Conservation (phyloP, 53 echinoderm and acorn worm species). For the Luidia sarsii region DNA sequence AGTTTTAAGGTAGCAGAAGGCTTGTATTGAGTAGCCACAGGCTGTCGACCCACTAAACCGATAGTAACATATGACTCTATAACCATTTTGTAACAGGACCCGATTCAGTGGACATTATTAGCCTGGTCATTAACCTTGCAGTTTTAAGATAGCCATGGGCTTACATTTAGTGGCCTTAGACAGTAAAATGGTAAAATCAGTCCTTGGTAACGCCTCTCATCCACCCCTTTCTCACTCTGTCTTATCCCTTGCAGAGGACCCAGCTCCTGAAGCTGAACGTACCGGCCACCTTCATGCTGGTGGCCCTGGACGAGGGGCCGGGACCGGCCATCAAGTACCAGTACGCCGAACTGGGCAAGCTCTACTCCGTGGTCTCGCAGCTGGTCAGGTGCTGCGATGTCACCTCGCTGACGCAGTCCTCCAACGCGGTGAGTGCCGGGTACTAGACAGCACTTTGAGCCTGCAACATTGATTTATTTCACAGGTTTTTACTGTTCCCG, state of each 20-base stretch:
- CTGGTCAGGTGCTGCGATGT: conserved; percentile 96
- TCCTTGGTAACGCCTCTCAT: background rate
- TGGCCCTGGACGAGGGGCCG: conserved; percentile 94
- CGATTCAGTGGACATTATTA: no score
- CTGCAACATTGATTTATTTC: no score
- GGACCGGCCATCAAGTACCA: conserved; percentile 99
- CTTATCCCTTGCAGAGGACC: conserved; percentile 67
- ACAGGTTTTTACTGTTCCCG: no score
- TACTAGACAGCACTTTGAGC: no score
- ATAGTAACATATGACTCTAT: no score
- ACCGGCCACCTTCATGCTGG: conserved; percentile 95
- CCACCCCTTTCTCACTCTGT: background rate
- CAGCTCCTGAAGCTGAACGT: conserved; percentile 91
- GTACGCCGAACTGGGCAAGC: conserved; percentile 97
- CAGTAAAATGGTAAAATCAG: background rate
- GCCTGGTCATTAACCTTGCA: no score
- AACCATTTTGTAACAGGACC: no score
- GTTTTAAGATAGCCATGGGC: no score
- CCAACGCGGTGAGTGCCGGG: conserved; percentile 67
- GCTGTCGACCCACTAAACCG: no score
- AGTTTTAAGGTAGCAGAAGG: no score
- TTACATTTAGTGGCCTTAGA: no score
- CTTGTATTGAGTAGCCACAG: no score
- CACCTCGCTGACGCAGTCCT: conserved; percentile 82
- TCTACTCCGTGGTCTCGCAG: conserved; percentile 94